Evolutionary conservation across 1,140 invertebrate genomes (phyloP).

Genomic region (Drosophila carrolli): DNA sequence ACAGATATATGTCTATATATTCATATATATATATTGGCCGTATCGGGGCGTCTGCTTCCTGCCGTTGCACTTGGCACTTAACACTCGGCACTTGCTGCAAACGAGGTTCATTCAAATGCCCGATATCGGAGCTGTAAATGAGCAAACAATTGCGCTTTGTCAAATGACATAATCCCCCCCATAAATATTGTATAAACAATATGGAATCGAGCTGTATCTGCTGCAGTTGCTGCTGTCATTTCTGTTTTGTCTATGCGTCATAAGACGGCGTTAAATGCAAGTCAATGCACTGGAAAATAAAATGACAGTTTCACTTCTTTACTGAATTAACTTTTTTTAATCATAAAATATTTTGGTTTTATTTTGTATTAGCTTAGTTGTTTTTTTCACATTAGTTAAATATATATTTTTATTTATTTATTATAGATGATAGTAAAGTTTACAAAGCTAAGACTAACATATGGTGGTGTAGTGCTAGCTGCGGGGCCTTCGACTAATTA

Average conservation of each 20-base stretch:
- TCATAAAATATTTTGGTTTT: too few species aligned
- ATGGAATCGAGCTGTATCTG: conserved; percentile 44
- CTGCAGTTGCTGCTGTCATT: conserved; percentile 17
- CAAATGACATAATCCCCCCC: conserved; percentile 70
- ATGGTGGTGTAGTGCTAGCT: too few species aligned
- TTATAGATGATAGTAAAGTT: too few species aligned
- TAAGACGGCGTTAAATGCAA: conserved; percentile 22
- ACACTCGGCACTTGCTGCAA: conserved; percentile 4
- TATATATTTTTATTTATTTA: background rate
- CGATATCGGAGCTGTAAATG: conserved; percentile 48
- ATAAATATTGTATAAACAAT: conserved; percentile 66
- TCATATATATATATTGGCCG: background rate
- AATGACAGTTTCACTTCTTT: background rate
- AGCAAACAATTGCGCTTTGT: conserved; percentile 64
- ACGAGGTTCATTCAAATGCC: conserved; percentile 38
- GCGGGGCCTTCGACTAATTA: too few species aligned
- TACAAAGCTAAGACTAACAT: too few species aligned
- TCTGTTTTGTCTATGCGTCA: conserved; percentile 22
- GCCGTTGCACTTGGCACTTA: conserved; percentile 31
- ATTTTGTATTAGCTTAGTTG: too few species aligned
- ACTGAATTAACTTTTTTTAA: background rate
- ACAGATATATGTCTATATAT: background rate
- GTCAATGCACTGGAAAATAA: background rate
- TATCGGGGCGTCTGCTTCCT: conserved; percentile 28
- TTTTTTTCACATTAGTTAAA: background rate